Base-by-base conservation (phyloP, 1,140 invertebrate genomes). In the Mactra quadrangularis region DNA sequence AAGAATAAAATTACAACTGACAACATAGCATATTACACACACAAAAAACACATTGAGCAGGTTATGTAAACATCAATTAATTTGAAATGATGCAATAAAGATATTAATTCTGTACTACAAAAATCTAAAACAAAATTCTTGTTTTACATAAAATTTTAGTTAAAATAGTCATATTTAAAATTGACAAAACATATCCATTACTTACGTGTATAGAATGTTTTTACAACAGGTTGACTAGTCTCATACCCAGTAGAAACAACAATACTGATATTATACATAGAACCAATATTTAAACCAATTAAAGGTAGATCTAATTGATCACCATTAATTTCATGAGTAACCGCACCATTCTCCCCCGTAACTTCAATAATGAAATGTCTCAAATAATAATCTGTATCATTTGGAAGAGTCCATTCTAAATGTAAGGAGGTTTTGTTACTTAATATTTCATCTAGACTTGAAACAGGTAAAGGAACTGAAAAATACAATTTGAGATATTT, bases 191-290 rank as follows among this genome's bases (percentile, higher is more conserved):
- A n/a, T n/a, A n/a, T n/a, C n/a, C n/a, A n/a, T 15, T 33, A 17
- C 79, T 66, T 82, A 82, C 79, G 62, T 52, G 79, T 82, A 38
- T 82, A 82, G 35, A 82, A 82, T 7, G 19, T 53, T 33, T 45
- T 64, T 35, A 41, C 22, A n/a, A 82, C 31, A 3, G 79, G 55
- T 66, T 25, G 17, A 50, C 79, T 82, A 3, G 27, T 38, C 55
- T 82, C 79, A 66, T 74, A 82, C 22, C 57, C 70, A 19, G 79
- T 74, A 4, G 59, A 66, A 31, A 72, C 50, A 35, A 55, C 29
- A 29, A 82, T 55, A 25, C 68, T 72, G 15, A 82, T 59, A 82
- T 62, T 82, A 29, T 82, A 82, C 70, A 19, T 11, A 25, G 68
- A 72, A 41, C 79, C 79, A 13, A 31, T n/a, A 47, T 82, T 64